phyloP scores from a whole-genome alignment of 1,140 invertebrate genomes.

The Theocolax elegans region DNA sequence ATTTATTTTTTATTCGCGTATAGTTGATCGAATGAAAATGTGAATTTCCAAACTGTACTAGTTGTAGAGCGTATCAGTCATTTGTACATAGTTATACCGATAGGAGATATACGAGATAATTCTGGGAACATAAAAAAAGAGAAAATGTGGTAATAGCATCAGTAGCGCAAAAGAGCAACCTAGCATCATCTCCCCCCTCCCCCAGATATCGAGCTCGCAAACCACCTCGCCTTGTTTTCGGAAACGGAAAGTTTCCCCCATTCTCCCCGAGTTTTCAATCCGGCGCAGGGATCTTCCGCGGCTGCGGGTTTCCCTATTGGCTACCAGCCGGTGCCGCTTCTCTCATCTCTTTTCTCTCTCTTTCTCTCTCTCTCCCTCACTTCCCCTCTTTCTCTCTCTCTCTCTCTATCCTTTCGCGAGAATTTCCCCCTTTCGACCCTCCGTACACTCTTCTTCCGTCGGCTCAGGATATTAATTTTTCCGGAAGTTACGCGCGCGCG shows the following conservation, averaged over 20 bases:
- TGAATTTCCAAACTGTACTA: too few species aligned
- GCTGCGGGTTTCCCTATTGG: conserved; percentile 31
- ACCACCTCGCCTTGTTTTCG: conserved; percentile 36
- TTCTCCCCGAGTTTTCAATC: conserved; percentile 23
- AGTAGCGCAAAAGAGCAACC: too few species aligned
- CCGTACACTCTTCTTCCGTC: neutral
- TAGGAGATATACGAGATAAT: too few species aligned
- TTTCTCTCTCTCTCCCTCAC: neutral
- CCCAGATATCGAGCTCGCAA: too few species aligned
- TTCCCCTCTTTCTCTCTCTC: neutral
- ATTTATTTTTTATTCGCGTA: too few species aligned
- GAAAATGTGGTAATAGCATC: too few species aligned
- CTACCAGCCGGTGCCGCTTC: conserved; percentile 15
- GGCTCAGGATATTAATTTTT: conserved; percentile 41
- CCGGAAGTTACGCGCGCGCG: conserved; percentile 24
- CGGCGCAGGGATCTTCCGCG: conserved; percentile 3
- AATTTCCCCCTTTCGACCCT: neutral
- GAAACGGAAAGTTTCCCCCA: conserved; percentile 30
- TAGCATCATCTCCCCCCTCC: too few species aligned
- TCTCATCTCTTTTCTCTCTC: too few species aligned
- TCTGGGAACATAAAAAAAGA: too few species aligned
- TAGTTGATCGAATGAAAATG: too few species aligned
- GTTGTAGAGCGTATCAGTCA: too few species aligned
- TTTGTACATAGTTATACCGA: too few species aligned
- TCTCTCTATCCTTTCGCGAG: neutral